A percentile compares a stretch with the other conserved stretches of the same genome.
These are phyloP conservation scores for Intellagama lesueurii DNA, from an alignment of 2,797 vertebrate species.

Conservation along the genomic window DNA sequence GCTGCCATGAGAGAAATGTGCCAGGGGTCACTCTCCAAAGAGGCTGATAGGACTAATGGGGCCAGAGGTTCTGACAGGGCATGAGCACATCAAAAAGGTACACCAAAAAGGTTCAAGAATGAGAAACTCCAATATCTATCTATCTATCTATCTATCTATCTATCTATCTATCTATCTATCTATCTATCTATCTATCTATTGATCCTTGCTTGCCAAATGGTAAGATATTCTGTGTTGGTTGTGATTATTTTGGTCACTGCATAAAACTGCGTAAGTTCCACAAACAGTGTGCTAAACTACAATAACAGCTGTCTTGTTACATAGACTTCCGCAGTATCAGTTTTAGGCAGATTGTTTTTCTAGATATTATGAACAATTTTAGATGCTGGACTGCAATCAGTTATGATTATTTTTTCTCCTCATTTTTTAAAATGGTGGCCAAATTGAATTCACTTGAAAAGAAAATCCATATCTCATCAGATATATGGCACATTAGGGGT, in stretches of 20 bases:
- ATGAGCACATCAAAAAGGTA: not conserved
- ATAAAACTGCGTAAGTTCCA: too few species aligned
- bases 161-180: too few species aligned
- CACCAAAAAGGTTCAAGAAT: too few species aligned
- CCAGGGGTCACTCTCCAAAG: not conserved
- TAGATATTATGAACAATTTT: not conserved
- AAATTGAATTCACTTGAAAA: not conserved
- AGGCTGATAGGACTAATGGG: not conserved
- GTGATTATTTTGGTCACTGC: too few species aligned
- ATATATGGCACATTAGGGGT: not conserved
- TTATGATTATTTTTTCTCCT: not conserved
- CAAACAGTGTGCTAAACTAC: too few species aligned
- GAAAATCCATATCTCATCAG: not conserved
- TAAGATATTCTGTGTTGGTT: too few species aligned
- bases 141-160: too few species aligned
- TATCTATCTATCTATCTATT: too few species aligned
- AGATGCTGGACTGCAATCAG: not conserved
- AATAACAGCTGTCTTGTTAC: too few species aligned
- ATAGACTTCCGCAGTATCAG: not conserved
- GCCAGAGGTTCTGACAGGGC: not conserved
- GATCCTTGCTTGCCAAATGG: too few species aligned
- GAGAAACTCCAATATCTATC: too few species aligned
- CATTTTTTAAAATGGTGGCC: not conserved
- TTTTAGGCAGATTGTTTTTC: not conserved
- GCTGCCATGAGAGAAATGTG: not conserved